phyloP scores from a whole-genome alignment of 2,888 invertebrate species.

The Drosophila multiciliata region DNA sequence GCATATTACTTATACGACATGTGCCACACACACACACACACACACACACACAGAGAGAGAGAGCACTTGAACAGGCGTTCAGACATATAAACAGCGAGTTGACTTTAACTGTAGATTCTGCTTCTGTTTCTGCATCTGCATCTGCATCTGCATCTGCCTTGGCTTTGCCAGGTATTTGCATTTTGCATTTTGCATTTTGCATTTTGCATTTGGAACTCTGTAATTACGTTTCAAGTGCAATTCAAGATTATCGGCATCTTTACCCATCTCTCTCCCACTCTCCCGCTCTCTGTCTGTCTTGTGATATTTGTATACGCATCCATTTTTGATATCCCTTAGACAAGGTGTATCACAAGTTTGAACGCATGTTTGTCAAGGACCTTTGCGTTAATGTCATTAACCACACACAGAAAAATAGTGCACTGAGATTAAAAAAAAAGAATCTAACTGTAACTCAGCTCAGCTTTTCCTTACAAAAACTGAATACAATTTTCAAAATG shows the following conservation, averaged over 20 bases:
- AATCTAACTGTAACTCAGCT: not conserved
- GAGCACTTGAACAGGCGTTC: slow-evolving; percentile 59
- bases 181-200: slow-evolving; percentile 63
- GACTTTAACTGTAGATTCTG: slow-evolving; percentile 18
- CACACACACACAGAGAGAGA: not conserved
- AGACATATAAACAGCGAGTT: slow-evolving; percentile 52
- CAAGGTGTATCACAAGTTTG: not conserved
- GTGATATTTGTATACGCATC: slow-evolving; percentile 43
- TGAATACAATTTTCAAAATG: too few species aligned
- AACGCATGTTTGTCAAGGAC: not conserved
- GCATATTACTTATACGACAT: slow-evolving; percentile 70
- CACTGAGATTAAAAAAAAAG: not conserved
- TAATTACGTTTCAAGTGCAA: slow-evolving; percentile 77
- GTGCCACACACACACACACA: slow-evolving; percentile 24
- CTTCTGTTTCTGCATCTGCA: slow-evolving; percentile 11
- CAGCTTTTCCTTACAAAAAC: too few species aligned
- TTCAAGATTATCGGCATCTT: slow-evolving; percentile 67
- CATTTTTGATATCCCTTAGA: slow-evolving; percentile 30
- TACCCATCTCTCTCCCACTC: not conserved
- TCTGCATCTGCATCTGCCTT: slow-evolving; percentile 34
- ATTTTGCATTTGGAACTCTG: slow-evolving; percentile 70
- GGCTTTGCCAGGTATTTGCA: slow-evolving; percentile 62
- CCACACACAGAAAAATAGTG: not conserved
- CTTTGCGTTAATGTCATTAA: not conserved
- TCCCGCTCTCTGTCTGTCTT: slow-evolving; percentile 10